These are phyloP conservation scores for Sclerodermus sp. DNA, from an alignment of 2,888 invertebrate genomes.

Conservation along the genomic window DNA sequence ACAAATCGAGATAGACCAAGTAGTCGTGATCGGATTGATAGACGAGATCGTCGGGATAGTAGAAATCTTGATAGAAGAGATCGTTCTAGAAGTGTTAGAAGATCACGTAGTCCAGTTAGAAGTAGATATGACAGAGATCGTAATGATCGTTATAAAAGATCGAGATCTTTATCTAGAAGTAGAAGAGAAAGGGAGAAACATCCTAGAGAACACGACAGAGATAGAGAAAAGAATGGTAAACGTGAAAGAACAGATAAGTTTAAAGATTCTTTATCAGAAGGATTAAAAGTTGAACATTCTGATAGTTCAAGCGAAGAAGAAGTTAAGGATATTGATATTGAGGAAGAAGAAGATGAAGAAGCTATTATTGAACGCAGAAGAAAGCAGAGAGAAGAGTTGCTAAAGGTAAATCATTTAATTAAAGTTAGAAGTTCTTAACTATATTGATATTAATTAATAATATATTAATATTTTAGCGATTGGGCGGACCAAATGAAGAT, in stretches of 20 bases:
- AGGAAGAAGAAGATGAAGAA: slow-evolving; percentile 91
- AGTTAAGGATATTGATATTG: slow-evolving; percentile 70
- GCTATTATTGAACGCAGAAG: slow-evolving; percentile 87
- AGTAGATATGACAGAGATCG: slow-evolving; percentile 42
- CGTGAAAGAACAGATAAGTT: slow-evolving; percentile 62
- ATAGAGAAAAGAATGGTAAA: slow-evolving; percentile 53
- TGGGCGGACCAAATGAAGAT: slow-evolving; percentile 65
- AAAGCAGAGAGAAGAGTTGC: slow-evolving; percentile 82
- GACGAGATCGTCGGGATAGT: slow-evolving; percentile 48
- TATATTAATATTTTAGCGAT: slow-evolving; percentile 52
- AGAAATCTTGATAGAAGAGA: slow-evolving; percentile 47
- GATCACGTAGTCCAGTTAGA: slow-evolving; percentile 51
- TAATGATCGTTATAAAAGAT: slow-evolving; percentile 44
- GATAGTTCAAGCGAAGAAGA: slow-evolving; percentile 74
- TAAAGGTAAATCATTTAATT: slow-evolving; percentile 69
- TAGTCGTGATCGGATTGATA: slow-evolving; percentile 50
- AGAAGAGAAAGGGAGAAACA: slow-evolving; percentile 50
- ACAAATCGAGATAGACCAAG: slow-evolving; percentile 40
- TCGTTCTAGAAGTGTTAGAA: slow-evolving; percentile 45
- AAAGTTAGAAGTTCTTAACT: no score
- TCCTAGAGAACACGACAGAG: slow-evolving; percentile 53
- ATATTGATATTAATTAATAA: not conserved
- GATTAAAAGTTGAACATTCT: slow-evolving; percentile 68
- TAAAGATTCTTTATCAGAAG: slow-evolving; percentile 77
- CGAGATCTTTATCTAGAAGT: slow-evolving; percentile 43